A percentile compares a stretch with the other conserved stretches of the same genome.
Conservation (phyloP, 2,113 vertebrate species). For the Trochalopteron elliotii region DNA sequence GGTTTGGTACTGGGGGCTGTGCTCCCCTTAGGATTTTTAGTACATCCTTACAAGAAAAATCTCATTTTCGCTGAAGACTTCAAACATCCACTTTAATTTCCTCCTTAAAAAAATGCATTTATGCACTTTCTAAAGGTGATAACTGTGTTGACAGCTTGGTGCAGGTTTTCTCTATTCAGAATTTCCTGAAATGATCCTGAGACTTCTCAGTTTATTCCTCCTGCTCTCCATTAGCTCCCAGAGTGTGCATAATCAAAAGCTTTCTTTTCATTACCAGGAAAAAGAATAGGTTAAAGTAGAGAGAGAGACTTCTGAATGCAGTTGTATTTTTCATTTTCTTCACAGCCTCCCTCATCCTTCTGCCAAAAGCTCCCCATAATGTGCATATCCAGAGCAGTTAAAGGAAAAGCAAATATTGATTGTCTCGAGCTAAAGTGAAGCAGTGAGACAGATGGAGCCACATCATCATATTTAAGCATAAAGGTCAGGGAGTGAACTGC, state of each 20-base stretch:
- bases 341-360: not conserved
- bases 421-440: slow-evolving; percentile 11
- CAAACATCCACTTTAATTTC: not conserved
- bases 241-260: not conserved
- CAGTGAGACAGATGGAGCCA: slow-evolving; percentile 57
- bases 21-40: not conserved
- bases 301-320: not conserved
- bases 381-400: not conserved
- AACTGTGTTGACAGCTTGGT: not conserved
- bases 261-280: not conserved
- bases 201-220: not conserved
- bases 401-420: slow-evolving; percentile 66
- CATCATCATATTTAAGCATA: slow-evolving; percentile 23
- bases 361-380: not conserved
- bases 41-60: not conserved
- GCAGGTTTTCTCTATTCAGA: not conserved
- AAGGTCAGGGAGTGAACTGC: slow-evolving; percentile 45
- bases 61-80: not conserved
- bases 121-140: not conserved
- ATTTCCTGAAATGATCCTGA: not conserved
- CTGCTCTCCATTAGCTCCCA: not conserved
- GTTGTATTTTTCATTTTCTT: slow-evolving; percentile 27
- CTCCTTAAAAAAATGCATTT: not conserved
- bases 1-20: not conserved
- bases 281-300: not conserved